Conservation (phyloP, 2,113 vertebrate genomes). For the Lamprotornis superbus region DNA sequence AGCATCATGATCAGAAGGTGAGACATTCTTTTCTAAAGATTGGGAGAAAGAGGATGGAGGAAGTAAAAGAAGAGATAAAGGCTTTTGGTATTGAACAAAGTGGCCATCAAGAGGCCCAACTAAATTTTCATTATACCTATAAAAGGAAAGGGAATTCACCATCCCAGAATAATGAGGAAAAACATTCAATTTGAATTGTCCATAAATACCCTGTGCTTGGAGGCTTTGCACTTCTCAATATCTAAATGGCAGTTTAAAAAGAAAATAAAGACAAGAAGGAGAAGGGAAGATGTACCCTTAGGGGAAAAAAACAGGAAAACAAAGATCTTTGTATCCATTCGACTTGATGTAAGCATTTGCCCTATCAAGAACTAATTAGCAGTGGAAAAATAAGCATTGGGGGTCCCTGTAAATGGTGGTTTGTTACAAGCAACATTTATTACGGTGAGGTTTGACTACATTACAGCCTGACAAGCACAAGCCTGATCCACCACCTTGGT, state of each 20-base stretch:
- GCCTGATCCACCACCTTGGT: neutral
- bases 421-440: neutral
- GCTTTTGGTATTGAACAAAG: neutral
- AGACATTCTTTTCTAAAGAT: neutral
- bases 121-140: constrained; percentile 30
- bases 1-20: neutral
- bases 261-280: constrained; percentile 15
- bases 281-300: neutral
- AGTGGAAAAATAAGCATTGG: neutral
- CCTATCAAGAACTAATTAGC: neutral
- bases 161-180: constrained; percentile 23
- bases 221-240: constrained; percentile 7
- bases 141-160: constrained; percentile 16
- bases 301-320: neutral
- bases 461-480: neutral
- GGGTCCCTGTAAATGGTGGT: neutral
- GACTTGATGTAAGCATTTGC: neutral
- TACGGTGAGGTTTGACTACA: neutral
- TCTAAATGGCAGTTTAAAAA: constrained; percentile 26
- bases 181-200: constrained; percentile 9
- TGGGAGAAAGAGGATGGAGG: neutral
- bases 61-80: neutral
- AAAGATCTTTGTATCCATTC: neutral
- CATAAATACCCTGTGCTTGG: neutral
- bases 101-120: neutral